A percentile compares a stretch with the other conserved stretches of the same genome.
Conservation (phyloP, 2,113 vertebrate genomes). For the Actenoides lindsayi region DNA sequence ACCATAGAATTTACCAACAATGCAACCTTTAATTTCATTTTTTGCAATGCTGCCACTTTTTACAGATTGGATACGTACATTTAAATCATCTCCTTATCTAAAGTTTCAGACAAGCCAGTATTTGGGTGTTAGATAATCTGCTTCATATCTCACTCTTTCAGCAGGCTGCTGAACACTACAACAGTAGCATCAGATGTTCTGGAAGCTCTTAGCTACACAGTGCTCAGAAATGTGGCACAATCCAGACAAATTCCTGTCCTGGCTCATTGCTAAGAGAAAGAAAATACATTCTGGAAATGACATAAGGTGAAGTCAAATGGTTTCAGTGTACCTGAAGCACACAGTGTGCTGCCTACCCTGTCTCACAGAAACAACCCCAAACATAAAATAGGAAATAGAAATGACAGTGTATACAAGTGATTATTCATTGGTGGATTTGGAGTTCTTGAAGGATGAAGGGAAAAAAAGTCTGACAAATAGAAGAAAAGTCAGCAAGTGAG, state of each 20-base stretch:
- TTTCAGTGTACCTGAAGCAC: neutral
- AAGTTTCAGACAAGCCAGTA: neutral
- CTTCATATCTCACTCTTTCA: neutral
- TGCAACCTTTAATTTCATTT: slow-evolving; percentile 21
- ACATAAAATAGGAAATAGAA: neutral
- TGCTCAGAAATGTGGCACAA: neutral
- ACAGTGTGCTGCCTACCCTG: neutral
- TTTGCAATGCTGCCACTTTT: slow-evolving; percentile 5
- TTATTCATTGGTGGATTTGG: neutral
- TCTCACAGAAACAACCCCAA: neutral
- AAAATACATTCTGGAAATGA: neutral
- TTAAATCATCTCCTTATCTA: slow-evolving; percentile 5
- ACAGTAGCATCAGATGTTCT: slow-evolving; percentile 19
- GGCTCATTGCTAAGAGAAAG: neutral
- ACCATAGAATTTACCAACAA: slow-evolving; percentile 55
- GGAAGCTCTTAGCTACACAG: neutral
- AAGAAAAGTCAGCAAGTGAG: neutral
- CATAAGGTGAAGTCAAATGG: neutral
- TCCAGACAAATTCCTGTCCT: neutral
- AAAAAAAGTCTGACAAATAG: neutral
- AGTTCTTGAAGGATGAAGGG: neutral
- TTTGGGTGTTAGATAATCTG: slow-evolving; percentile 13
- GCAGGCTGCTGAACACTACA: neutral
- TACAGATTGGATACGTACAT: neutral
- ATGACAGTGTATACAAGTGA: neutral